A percentile compares a stretch with the other conserved stretches of the same genome.
These are phyloP conservation scores for Elaphurus davidianus DNA, from an alignment of 2,113 vertebrate species.

Conservation along the genomic window DNA sequence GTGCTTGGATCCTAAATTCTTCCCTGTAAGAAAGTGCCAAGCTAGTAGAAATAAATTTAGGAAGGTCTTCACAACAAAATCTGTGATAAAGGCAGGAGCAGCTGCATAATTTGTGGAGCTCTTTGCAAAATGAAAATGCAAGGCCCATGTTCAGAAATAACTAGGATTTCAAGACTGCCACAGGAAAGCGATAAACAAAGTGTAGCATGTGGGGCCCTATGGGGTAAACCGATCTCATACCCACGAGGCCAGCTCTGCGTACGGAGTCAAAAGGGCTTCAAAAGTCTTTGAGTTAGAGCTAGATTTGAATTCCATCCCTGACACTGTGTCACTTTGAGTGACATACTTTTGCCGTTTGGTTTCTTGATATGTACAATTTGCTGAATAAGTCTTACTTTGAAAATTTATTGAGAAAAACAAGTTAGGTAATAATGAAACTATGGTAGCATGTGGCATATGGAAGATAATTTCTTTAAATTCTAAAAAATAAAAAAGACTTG, in stretches of 20 bases:
- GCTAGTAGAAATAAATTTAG: background rate
- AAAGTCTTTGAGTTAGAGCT: background rate
- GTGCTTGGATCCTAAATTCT: background rate
- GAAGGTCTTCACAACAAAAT: background rate
- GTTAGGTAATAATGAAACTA: background rate
- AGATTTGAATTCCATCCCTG: background rate
- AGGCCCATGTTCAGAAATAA: background rate
- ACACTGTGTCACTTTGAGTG: background rate
- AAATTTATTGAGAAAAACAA: background rate
- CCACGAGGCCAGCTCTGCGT: background rate
- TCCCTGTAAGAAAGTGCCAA: slow-evolving; percentile 16
- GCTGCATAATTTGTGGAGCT: background rate
- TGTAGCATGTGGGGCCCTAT: rapidly evolving
- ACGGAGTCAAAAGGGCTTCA: background rate
- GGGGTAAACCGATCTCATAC: background rate
- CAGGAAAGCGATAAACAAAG: background rate
- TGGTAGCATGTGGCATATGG: background rate
- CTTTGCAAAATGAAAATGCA: background rate
- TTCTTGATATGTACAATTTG: background rate
- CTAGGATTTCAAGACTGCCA: background rate
- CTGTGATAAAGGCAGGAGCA: background rate
- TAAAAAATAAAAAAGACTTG: background rate
- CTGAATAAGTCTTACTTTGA: background rate
- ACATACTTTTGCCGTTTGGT: background rate
- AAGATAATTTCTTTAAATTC: background rate